Conservation (phyloP, 2,888 invertebrate genomes). For the Euclidia mi region DNA sequence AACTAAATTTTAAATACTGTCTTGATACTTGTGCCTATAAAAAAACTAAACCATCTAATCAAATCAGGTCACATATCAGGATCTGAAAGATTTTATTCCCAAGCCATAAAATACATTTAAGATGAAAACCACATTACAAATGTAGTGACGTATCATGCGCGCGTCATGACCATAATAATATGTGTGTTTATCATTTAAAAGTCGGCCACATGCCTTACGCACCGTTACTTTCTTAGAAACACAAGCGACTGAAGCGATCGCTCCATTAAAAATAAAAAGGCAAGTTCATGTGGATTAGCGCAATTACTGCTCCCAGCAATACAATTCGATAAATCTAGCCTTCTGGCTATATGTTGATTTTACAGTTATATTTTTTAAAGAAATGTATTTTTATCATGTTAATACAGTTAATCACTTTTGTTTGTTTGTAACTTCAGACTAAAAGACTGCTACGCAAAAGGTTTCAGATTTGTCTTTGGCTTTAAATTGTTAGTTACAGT, state of each 20-base stretch:
- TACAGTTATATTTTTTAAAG: background rate
- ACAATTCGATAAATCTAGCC: background rate
- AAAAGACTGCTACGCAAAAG: too few relatives aligned
- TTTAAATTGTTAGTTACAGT: too few relatives aligned
- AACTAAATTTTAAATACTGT: too few relatives aligned
- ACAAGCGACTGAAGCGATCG: slow-evolving; percentile 1
- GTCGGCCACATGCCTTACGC: slow-evolving; percentile 15
- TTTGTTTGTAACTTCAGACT: too few relatives aligned
- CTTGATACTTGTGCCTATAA: too few relatives aligned
- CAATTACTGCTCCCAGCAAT: slow-evolving; percentile 2
- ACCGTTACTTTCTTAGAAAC: slow-evolving; percentile 14
- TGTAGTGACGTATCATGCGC: slow-evolving; percentile 3
- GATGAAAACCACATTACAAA: background rate
- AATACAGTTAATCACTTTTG: too few relatives aligned
- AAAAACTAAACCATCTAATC: too few relatives aligned
- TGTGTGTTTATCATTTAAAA: slow-evolving; percentile 17
- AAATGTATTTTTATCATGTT: too few relatives aligned
- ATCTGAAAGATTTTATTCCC: too few relatives aligned
- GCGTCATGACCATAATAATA: slow-evolving; percentile 10
- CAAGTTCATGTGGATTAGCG: background rate
- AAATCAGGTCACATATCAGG: too few relatives aligned
- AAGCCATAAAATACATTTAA: too few relatives aligned
- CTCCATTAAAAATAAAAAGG: slow-evolving; percentile 5
- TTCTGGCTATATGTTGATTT: background rate
- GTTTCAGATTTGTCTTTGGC: too few relatives aligned